phyloP scores from a whole-genome alignment of 2,113 vertebrate genomes.

The Salvelinus fontinalis region DNA sequence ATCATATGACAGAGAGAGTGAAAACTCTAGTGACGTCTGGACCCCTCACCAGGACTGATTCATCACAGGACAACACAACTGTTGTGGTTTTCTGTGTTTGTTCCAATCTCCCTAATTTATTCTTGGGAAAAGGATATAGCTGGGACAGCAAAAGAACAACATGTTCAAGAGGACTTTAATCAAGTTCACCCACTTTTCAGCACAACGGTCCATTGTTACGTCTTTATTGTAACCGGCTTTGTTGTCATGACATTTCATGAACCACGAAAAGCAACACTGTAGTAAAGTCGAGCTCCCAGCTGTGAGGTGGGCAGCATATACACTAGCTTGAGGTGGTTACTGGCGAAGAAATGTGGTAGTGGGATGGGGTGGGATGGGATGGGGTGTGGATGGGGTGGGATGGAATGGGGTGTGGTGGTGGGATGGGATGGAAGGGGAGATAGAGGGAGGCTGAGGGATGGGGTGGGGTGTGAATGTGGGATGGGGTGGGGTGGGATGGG shows the following conservation, averaged over 20 bases:
- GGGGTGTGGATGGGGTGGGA: no score
- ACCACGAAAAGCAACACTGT: not conserved
- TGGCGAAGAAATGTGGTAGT: no score
- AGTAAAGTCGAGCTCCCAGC: no score
- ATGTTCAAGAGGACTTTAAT: not conserved
- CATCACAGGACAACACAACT: constrained; percentile 40
- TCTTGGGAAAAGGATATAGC: not conserved
- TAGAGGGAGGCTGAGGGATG: no score
- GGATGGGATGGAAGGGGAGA: no score
- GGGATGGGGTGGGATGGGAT: no score
- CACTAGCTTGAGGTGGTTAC: no score
- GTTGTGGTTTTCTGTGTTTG: constrained; percentile 7
- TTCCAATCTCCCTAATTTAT: not conserved
- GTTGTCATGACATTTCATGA: not conserved
- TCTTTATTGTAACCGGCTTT: not conserved
- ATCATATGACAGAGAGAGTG: constrained; percentile 30
- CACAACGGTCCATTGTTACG: not conserved
- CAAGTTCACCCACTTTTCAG: not conserved
- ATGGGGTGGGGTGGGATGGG: no score
- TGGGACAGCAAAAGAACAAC: not conserved
- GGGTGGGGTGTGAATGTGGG: no score
- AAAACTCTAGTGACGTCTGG: no score
- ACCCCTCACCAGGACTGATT: constrained; percentile 55
- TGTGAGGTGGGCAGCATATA: no score
- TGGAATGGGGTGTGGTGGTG: no score